Conservation (phyloP, 2,113 vertebrate genomes). For the Lates calcarifer region DNA sequence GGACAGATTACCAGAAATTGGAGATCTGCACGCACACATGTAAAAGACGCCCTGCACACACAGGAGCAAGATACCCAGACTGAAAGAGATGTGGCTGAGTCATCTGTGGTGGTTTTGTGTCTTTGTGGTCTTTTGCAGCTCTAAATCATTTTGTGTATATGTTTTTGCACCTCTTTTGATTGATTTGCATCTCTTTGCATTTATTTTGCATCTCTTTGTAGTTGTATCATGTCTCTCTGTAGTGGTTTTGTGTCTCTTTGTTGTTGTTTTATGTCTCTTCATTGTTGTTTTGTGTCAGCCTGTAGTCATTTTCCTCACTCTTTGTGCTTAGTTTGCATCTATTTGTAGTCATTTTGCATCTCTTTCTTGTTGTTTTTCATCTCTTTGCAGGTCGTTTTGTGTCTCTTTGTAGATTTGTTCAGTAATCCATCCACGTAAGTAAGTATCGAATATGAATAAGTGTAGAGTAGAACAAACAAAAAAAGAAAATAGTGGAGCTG, state of each 20-base stretch:
- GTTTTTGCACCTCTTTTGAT: too few species aligned
- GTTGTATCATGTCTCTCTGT: neutral
- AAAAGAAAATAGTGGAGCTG: constrained; percentile 13
- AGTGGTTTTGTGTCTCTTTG: neutral
- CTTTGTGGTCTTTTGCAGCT: neutral
- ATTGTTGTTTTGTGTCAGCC: neutral
- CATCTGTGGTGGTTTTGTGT: neutral
- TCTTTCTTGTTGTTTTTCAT: neutral
- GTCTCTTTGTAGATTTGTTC: neutral
- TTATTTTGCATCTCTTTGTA: neutral
- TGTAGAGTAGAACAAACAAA: neutral
- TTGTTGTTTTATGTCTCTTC: neutral
- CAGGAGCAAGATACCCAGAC: neutral
- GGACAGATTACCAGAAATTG: constrained; percentile 1
- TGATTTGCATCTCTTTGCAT: neutral
- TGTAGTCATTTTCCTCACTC: neutral
- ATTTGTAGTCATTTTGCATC: neutral
- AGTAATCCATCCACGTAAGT: neutral
- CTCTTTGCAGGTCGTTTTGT: neutral
- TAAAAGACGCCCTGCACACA: neutral
- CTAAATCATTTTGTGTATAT: neutral
- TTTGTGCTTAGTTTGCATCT: neutral
- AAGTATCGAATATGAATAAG: constrained; percentile 17
- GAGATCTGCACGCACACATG: neutral
- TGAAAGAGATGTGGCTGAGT: neutral